phyloP scores from a whole-genome alignment of 2,113 vertebrate species.

The Bostrychus sinensis region DNA sequence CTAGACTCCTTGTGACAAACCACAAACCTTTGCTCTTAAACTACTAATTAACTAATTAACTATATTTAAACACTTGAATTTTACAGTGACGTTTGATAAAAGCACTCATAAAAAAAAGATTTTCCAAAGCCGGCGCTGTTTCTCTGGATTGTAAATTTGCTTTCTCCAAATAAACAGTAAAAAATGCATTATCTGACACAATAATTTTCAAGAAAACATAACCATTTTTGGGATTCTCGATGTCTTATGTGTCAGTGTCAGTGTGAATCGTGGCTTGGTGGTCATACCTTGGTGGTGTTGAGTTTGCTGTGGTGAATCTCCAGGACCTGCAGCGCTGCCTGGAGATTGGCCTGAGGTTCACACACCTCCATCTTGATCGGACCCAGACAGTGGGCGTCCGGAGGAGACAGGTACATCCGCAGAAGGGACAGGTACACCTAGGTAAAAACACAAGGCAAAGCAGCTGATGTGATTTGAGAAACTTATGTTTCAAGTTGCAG shows the following conservation, averaged over 20 bases:
- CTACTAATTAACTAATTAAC: too few relatives aligned
- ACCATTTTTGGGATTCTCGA: neutral
- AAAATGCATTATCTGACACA: neutral
- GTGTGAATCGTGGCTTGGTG: too few relatives aligned
- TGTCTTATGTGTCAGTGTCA: neutral
- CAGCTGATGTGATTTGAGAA: neutral
- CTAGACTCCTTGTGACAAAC: too few relatives aligned
- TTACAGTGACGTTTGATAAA: too few relatives aligned
- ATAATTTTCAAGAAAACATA: neutral
- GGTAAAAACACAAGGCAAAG: neutral
- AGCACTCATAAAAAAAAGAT: too few relatives aligned
- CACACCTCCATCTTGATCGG: conserved; percentile 93
- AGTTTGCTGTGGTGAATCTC: conserved; percentile 96
- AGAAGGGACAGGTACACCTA: conserved; percentile 97
- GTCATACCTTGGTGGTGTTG: conserved; percentile 93
- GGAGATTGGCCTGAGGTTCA: conserved; percentile 92
- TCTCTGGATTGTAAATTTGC: neutral
- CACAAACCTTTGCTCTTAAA: too few relatives aligned
- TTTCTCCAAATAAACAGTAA: neutral
- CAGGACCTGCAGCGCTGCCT: conserved; percentile 91
- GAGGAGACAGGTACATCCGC: conserved; percentile 96
- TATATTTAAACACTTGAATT: too few relatives aligned
- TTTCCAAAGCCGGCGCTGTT: too few relatives aligned
- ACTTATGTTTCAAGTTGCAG: neutral
- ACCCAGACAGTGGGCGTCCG: conserved; percentile 92